Evolutionary conservation across 2,888 invertebrate species (phyloP), one percentile per base, ranked within the genome.

Genomic region (Nephrocerus scutellatus): DNA sequence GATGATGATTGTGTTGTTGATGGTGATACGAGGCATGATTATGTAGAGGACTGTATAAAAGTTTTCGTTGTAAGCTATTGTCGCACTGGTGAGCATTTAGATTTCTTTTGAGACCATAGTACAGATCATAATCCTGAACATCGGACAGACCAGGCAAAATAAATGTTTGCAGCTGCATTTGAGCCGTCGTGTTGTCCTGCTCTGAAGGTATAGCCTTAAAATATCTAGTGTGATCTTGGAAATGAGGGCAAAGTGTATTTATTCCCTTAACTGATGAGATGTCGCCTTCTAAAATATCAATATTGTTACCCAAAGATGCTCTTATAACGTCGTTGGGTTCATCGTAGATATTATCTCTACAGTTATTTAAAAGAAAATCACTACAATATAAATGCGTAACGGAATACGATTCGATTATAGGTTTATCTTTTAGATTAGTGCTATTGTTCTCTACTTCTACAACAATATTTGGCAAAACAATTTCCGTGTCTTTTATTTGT

Each of bases 271-370:
- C 56, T 12, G 59, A 59, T 40, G 56, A 55, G 6, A 54, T 58
- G 49, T 60, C 57, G 7, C 60, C 60, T 25, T 60, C 60, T 10
- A 61, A 50, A 25, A 58, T 43, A 40, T 66, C 65, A 10, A 63
- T 56, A 28, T 58, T 63, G 39, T 63, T 63, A 33, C 62, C 61
- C 46, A 60, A 49, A 33, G 61, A 63, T 16, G 58, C 57, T 46
- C 61, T 62, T 30, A 62, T 54, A 21, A 63, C 57, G 43, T 64
- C 63, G 45, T 66, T 67, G 15, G 69, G 69, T 42, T 68, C 67
- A 46, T 68, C 69, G 40, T 68, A 68, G 18, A 69, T 68, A 41
- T 68, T 68, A 45, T 68, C 64, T 40, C 56, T 60, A 28, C 60
- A 59, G 39, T 56, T 56, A 46, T 65, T 67, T 30, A 68, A 51